Base-by-base conservation (phyloP, 2,113 vertebrate species). In the Thunnus thynnus region DNA sequence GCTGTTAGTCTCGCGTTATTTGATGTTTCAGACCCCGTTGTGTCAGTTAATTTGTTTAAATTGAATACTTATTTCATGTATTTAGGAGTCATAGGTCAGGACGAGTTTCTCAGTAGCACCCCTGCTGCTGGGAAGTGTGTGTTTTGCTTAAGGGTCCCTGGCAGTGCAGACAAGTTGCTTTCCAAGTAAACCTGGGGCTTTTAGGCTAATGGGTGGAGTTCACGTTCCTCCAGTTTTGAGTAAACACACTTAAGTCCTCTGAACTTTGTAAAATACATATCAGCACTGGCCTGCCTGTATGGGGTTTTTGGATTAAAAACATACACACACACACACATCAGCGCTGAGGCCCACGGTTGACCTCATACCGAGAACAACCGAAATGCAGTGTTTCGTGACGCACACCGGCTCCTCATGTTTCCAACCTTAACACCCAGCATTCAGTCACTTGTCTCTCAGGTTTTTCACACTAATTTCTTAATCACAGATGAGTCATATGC, bases 401-500 rank as follows among this genome's bases (percentile, higher is more conserved):
- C 81, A 86, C 18, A 14, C 69, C 2, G 0, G 18, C 75, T 0
- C 69, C 64, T 91, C 86, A 62, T 0, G 69, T 93, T 91, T 91
- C 89, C 76, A 78, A 2, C 30, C 32, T 30, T 0, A 1, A 86
- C 85, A 52, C 88, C 78, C 87, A 86, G 71, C 13, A 46, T 71
- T 84, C 55, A 80, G 60, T 52, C 50, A 58, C 72, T 47, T 0
- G 16, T 68, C 36, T 61, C 11, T 10, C 48, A 65, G 73, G 58
- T 80, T 85, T 69, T 61, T 73, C 16, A 51, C 14, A 57, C 63
- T 61, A 6, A 83, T 87, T 84, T 86, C 87, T 76, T 72, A 70
- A 68, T 73, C 64, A 6, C 57, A 44, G 11, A 56, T 94, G 82
- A 92, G 44, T 93, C 88, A 94, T 27, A 17, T 44, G 18, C 78